Conservation (phyloP, 2,113 vertebrate species). For the Seriola rivoliana region DNA sequence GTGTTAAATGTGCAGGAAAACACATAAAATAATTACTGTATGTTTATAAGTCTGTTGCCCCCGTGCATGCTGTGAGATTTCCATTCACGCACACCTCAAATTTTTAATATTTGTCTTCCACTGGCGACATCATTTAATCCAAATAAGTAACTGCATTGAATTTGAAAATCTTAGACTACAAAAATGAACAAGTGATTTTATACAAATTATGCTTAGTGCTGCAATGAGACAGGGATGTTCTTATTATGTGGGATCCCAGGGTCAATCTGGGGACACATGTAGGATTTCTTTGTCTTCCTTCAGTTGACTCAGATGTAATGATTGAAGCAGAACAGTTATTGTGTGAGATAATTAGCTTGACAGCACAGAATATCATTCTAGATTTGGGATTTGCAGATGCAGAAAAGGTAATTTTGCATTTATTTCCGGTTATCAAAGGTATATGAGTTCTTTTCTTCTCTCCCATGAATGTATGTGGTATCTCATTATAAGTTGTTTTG, state of each 20-base stretch:
- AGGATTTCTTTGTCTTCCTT: neutral
- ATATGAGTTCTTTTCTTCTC: conserved; percentile 13
- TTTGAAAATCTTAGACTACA: neutral
- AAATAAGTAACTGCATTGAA: too few relatives aligned
- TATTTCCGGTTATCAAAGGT: conserved; percentile 70
- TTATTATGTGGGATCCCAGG: neutral
- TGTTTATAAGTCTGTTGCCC: too few relatives aligned
- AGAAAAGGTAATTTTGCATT: conserved; percentile 55
- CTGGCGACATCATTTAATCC: too few relatives aligned
- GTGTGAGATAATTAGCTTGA: conserved; percentile 63
- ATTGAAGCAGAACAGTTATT: conserved; percentile 30
- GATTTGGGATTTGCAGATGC: conserved; percentile 31
- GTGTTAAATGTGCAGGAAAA: too few relatives aligned
- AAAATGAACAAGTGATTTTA: neutral
- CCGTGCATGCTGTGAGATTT: neutral
- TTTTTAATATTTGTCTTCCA: neutral
- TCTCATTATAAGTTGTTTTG: conserved; percentile 78
- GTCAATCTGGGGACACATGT: neutral
- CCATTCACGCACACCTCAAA: too few relatives aligned
- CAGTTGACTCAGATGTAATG: neutral
- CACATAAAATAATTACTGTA: too few relatives aligned
- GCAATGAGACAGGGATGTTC: neutral
- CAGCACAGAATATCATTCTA: conserved; percentile 25
- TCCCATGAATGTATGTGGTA: conserved; percentile 48
- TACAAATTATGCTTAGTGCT: too few relatives aligned